Evolutionary conservation across 1,140 invertebrate genomes (phyloP).

Genomic region (Rhynchophorus ferrugineus): DNA sequence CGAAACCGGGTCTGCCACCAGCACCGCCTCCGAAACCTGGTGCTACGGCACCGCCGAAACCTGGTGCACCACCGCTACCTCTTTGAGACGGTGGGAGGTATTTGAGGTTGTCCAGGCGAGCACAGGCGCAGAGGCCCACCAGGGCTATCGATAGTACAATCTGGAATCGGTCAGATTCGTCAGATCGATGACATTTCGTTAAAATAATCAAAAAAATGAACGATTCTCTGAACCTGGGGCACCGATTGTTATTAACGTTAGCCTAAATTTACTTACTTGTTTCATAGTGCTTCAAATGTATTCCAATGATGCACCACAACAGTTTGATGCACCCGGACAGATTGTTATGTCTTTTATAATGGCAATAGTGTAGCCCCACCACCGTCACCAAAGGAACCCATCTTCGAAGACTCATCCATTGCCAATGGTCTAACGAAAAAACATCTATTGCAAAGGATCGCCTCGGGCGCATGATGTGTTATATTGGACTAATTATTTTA

Average conservation of each 20-base stretch:
- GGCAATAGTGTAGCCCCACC: slow-evolving; percentile 12
- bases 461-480: slow-evolving; percentile 10
- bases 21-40: slow-evolving; percentile 6
- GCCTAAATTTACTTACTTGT: slow-evolving; percentile 12
- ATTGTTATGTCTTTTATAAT: slow-evolving; percentile 18
- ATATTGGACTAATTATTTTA: slow-evolving; percentile 19
- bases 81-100: slow-evolving; percentile 19
- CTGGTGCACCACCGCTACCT: slow-evolving; percentile 9
- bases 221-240: no score
- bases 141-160: slow-evolving; percentile 14
- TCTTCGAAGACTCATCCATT: slow-evolving; percentile 18
- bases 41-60: slow-evolving; percentile 10
- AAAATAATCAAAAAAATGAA: no score
- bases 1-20: neutral
- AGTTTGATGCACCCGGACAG: slow-evolving; percentile 11
- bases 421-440: slow-evolving; percentile 7
- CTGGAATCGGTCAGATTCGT: slow-evolving; percentile 5
- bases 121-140: slow-evolving; percentile 18
- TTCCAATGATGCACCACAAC: slow-evolving; percentile 15
- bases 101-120: slow-evolving; percentile 19
- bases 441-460: slow-evolving; percentile 16
- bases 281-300: slow-evolving; percentile 16
- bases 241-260: slow-evolving; percentile 5
- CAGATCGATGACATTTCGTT: neutral
- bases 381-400: slow-evolving; percentile 8